Base-by-base conservation (phyloP, 2,113 vertebrate species). In the Galemys pyrenaicus region DNA sequence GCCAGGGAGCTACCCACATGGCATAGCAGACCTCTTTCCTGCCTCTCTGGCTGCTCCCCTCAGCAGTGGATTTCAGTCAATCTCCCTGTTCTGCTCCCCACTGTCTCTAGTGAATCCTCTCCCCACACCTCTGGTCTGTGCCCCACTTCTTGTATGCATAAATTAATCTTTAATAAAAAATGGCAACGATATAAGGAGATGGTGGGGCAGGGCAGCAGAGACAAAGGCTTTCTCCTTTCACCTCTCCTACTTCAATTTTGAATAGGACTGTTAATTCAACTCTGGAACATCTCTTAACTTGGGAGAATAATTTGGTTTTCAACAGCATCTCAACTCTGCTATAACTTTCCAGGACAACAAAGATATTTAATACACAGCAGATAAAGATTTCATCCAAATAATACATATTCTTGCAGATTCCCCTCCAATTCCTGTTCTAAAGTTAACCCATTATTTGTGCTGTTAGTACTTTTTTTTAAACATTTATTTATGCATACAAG, bases 261-360 rank as follows among this genome's bases (percentile, higher is more conserved):
- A 91, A 96, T 60, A 96, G 94, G 94, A 95, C 82, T 95, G 91
- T 96, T 78, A 85, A 49, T 92, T 37, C 95, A 92, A 95, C 89
- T 96, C 96, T 96, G 97, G 81, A 86, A 44, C 96, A 80, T 77
- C 93, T 95, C 80, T 89, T 89, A 81, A 91, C 97, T 86, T 88
- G 93, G 94, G 79, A 85, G 97, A 96, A 81, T 87, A 96, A 65
- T 85, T 94, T 95, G 74, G 96, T 96, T 94, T 96, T 97, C 82
- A 0, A 88, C 56, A 97, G 96, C 95, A 35, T 93, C 97, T 98
- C 97, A 54, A 81, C 95, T 97, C 98, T 97, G 98, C 97, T 97
- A 98, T 98, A 97, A 98, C 97, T 98, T 98, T 97, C 94, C 97
- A 97, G 98, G 3, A 51, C 98, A 98, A 96, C 91, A 97, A 96